Base-by-base conservation (phyloP, 2,797 vertebrate species). In the Chelon auratus region DNA sequence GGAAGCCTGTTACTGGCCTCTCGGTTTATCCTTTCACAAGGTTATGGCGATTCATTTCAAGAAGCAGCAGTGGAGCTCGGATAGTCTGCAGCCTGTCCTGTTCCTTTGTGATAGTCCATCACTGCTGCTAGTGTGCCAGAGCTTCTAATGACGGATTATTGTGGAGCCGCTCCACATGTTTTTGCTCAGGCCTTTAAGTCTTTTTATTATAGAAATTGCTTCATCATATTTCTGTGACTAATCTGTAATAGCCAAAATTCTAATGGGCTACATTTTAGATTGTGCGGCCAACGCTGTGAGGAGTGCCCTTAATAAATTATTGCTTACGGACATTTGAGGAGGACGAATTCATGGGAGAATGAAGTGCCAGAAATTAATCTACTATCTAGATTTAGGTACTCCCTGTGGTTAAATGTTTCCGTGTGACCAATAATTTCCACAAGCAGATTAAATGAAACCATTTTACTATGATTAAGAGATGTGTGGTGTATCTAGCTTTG, bases 111-210 rank as follows among this genome's bases (percentile, higher is more conserved):
- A 91, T 91, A 89, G 87, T 62, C 88, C 78, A 86, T 80, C 86
- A 76, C 64, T 80, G 83, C 71, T 64, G 75, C 73, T 82, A 80
- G 75, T 76, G 80, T 85, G 91, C 90, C 88, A 92, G 84, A 86
- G 76, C 82, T 87, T 84, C 88, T 86, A 87, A 90, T 88, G 87
- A 82, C 18, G 81, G 91, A 93, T 92, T 91, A 91, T 85, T 66
- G 72, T 69, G 82, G 66, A 91, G 89, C 88, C 78, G 77, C 86
- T 87, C 75, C 85, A 84, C 86, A 90, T 88, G 89, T 83, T 89
- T 33, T 87, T 43, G 72, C 81, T 79, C 66, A 86, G 82, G 86
- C 87, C 72, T 89, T 87, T 88, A 90, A 89, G 84, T 89, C 88
- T 85, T 91, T 91, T 91, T 75, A 88, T 89, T 81, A 87, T 60